Conservation (phyloP, 2,888 invertebrate genomes). For the Ypsolopha scabrella region DNA sequence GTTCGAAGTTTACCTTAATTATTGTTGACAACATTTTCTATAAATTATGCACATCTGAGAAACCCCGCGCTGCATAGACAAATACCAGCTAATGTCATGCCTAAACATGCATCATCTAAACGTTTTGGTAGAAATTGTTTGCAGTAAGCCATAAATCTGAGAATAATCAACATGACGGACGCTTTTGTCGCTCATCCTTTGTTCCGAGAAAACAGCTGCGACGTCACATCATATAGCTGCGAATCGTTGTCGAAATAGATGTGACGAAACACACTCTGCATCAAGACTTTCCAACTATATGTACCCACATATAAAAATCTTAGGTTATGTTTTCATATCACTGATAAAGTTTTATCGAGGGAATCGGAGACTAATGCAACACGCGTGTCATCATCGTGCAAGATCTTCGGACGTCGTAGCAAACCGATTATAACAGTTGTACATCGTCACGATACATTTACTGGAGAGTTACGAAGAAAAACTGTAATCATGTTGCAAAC, state of each 20-base stretch:
- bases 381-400: background rate
- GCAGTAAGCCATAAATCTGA: background rate
- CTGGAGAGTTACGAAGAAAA: background rate
- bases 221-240: background rate
- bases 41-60: too few species aligned
- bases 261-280: background rate
- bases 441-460: background rate
- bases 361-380: background rate
- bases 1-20: too few species aligned
- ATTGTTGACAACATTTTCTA: too few species aligned
- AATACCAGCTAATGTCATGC: background rate
- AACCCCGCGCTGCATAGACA: background rate
- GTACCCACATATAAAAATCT: too few species aligned
- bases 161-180: background rate
- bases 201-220: slow-evolving; percentile 2
- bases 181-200: background rate
- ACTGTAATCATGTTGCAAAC: background rate
- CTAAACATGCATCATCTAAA: background rate
- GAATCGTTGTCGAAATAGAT: slow-evolving; percentile 1
- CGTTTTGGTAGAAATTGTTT: background rate
- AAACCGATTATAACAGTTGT: background rate
- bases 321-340: too few species aligned
- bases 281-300: too few species aligned
- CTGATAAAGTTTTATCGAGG: too few species aligned
- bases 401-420: slow-evolving; percentile 1